Base-by-base conservation (phyloP, 2,888 invertebrate species). In the Drosophila mulleri region DNA sequence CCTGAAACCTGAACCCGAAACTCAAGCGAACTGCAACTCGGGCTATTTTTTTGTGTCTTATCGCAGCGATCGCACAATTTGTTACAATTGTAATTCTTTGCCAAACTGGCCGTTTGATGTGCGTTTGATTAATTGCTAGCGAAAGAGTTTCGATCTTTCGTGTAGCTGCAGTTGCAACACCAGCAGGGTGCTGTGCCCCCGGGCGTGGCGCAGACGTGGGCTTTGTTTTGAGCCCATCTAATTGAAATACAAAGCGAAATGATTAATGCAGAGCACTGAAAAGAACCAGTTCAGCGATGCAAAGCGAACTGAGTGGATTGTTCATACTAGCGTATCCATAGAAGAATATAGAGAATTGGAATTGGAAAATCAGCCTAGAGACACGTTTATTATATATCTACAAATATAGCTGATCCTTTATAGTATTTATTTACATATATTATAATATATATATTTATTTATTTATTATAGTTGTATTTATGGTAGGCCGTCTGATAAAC, bases 221-320 rank as follows among this genome's bases (percentile, higher is more conserved):
- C 60, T 45, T 80, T 78, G 76, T 77, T 77, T 74, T 70, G 74
- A 74, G 72, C 61, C 70, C 67, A 52, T 75, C 67, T 80, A 80
- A 80, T 82, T 82, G 80, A 84, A 74, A 73, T 67, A 82, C 73
- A 81, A 81, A 58, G 66, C 72, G 12, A 47, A 73, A 67, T 85
- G 72, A 85, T 80, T 77, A 83, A 83, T 83, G 75, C 48, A 18
- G 54, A 68, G 57, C 64, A 26, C 16, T 11, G 12, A 41, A 29
- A 20, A n/a, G 26, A 52, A 41, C 56, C 50, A 41, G 45, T 39
- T 45, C 56, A 67, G 26, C 47, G 37, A 29, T 45, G 54, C 41
- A 32, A 7, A 63, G 18, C 59, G 42, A n/a, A 23, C 11, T n/a
- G 32, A 18, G 56, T 54, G 26, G 14, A 35, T 50, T 20, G 14